Evolutionary conservation across 64 coral and sea anemone species (phyloP), one percentile per base, ranked within the genome.

Genomic region (Platygyra sinensis): DNA sequence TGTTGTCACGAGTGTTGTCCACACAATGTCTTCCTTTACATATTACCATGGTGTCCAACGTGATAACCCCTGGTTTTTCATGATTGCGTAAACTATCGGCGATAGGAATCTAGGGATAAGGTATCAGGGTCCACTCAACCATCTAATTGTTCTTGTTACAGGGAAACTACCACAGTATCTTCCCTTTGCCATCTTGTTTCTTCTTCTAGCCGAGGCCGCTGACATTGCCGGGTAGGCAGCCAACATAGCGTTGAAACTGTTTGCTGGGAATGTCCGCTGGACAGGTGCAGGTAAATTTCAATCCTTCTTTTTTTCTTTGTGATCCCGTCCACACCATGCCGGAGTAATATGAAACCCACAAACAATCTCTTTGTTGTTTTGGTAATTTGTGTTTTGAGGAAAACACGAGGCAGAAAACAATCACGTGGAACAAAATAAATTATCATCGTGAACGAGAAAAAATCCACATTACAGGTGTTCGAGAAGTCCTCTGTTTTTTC

Each of bases 181-280:
- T 91, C 87, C 10, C 77, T n/a, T 98, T 5, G 90, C 93, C 2
- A 72, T 79, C 11, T 78, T 98, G 11, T 98, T 94, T 94, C 51
- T 89, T 36, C 59, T 92, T 71, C n/a, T n/a, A n/a, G n/a, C 93
- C 96, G 32, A 86, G 96, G 51, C 96, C 96, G 0, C 69, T 98
- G 8, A 81, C 79, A 84, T 85, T 98, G 17, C 96, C 96, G 18
- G 93, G 93, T 79, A 90, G 96, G n/a, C n/a, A 76, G 96, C 96
- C 55, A 75, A 78, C 20, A 71, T 98, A 72, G 93, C 96, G 11
- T 77, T 98, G 11, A 93, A n/a, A 98, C 61, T 93, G 93, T 61
- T 71, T 94, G 50, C 86, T 95, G 46, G 96, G 93, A 42, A 95
- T 98, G 86, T 91, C 90, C 0, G 82, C 76, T 76, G 81, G 80